A percentile compares a stretch with the other conserved stretches of the same genome.
Evolutionary conservation across 2,888 invertebrate species (phyloP).

Genomic region (Halocaridina rubra): DNA sequence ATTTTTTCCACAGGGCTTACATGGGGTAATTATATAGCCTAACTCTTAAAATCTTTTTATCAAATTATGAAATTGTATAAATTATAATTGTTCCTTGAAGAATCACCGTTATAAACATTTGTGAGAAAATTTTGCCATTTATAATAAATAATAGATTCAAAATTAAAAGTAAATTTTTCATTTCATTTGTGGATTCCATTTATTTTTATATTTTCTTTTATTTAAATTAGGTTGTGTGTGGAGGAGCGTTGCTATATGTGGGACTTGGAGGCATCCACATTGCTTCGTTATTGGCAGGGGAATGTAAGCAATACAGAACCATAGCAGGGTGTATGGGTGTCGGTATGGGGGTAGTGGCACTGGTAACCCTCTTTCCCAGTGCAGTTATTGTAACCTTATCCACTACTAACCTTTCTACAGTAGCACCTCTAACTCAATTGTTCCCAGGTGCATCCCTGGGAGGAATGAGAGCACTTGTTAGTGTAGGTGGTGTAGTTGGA

Average conservation of each 20-base stretch:
- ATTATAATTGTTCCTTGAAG: not conserved
- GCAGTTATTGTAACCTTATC: slow-evolving; percentile 38
- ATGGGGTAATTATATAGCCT: no score
- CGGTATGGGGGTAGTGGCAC: slow-evolving; percentile 36
- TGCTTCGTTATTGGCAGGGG: slow-evolving; percentile 38
- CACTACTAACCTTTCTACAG: not conserved
- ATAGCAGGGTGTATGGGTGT: slow-evolving; percentile 23
- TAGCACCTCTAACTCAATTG: slow-evolving; percentile 27
- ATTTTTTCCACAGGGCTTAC: slow-evolving; percentile 25
- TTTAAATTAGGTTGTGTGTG: slow-evolving; percentile 45
- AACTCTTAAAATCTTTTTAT: not conserved
- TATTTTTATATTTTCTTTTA: not conserved
- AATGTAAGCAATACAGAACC: slow-evolving; percentile 20
- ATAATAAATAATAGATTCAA: no score
- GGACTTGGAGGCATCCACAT: slow-evolving; percentile 32
- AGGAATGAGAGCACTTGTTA: slow-evolving; percentile 42
- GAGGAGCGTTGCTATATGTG: slow-evolving; percentile 45
- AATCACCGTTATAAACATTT: not conserved
- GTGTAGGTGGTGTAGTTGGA: slow-evolving; percentile 39
- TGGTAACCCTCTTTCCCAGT: slow-evolving; percentile 38
- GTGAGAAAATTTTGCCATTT: no score
- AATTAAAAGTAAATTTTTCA: no score
- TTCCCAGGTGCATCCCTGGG: slow-evolving; percentile 36
- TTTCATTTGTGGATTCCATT: not conserved
- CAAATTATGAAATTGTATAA: not conserved